Conservation (phyloP, 1,140 invertebrate species). For the Drosophila arizonae region DNA sequence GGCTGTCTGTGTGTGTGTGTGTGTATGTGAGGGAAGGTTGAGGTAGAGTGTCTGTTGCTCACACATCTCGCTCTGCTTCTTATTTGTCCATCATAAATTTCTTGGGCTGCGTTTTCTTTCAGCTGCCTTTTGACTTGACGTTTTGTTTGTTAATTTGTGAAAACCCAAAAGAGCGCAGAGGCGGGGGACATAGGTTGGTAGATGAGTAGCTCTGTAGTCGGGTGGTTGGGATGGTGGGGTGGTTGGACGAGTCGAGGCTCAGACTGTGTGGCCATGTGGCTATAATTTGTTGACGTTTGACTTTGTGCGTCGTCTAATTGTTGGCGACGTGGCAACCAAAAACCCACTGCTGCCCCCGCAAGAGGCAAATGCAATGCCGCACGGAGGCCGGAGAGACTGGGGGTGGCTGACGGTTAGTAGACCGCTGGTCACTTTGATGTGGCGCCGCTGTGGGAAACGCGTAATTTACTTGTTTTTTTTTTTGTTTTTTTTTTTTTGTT, state of each 20-base stretch:
- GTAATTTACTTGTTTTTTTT: conserved; percentile 66
- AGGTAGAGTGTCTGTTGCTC: conserved; percentile 27
- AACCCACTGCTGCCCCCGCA: background rate
- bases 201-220: background rate
- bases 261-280: conserved; percentile 71
- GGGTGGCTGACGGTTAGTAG: background rate
- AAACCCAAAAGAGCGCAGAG: conserved; percentile 18
- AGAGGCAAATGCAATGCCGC: conserved; percentile 50
- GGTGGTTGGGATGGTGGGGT: background rate
- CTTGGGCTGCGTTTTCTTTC: conserved; percentile 50
- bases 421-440: conserved; percentile 77
- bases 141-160: conserved; percentile 76
- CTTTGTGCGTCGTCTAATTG: conserved; percentile 80
- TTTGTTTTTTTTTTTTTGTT: conserved; percentile 17
- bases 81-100: conserved; percentile 45
- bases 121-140: conserved; percentile 61
- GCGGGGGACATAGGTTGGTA: background rate
- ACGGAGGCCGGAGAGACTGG: background rate
- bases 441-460: conserved; percentile 69
- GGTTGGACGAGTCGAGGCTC: background rate
- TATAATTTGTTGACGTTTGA: conserved; percentile 82
- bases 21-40: background rate
- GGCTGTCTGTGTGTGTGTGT: background rate
- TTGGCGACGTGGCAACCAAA: conserved; percentile 55
- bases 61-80: conserved; percentile 4